Percentiles rank a stretch among this genome's conserved stretches.
Evolutionary conservation across 2,888 invertebrate species (phyloP).

Genomic region (Noctua comes): DNA sequence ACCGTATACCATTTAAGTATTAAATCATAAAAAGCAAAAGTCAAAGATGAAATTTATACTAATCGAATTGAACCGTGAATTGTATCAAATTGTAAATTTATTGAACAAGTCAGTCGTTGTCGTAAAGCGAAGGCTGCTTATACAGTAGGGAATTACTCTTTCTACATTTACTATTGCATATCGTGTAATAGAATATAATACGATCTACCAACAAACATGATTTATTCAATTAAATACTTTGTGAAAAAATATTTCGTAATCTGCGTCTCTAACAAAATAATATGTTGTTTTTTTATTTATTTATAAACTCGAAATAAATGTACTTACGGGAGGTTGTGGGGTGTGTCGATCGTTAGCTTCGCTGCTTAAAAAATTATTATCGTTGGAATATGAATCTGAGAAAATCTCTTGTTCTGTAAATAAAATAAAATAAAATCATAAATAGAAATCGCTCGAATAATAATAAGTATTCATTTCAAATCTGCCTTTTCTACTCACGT

Average conservation of each 20-base stretch:
- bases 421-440: constrained; percentile 48
- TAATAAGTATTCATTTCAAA: constrained; percentile 1
- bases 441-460: constrained; percentile 20
- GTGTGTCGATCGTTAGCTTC: constrained; percentile 89
- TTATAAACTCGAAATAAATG: constrained; percentile 1
- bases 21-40: constrained; percentile 10
- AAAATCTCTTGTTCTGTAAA: constrained; percentile 88
- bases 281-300: neutral
- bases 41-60: neutral
- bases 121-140: constrained; percentile 25
- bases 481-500: constrained; percentile 75
- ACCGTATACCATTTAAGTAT: constrained; percentile 6
- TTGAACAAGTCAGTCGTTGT: constrained; percentile 4
- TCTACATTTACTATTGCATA: neutral
- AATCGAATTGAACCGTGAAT: constrained; percentile 8
- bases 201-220: neutral
- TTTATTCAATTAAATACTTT: constrained; percentile 16
- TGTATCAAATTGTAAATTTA: constrained; percentile 7
- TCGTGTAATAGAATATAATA: neutral
- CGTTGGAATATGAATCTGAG: constrained; percentile 84
- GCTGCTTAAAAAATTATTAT: constrained; percentile 81
- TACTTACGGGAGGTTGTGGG: constrained; percentile 88
- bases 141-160: neutral
- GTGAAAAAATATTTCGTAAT: neutral
- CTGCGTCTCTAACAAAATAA: neutral